Base-by-base conservation (phyloP, 1,140 invertebrate genomes). In the Hestina assimilis region DNA sequence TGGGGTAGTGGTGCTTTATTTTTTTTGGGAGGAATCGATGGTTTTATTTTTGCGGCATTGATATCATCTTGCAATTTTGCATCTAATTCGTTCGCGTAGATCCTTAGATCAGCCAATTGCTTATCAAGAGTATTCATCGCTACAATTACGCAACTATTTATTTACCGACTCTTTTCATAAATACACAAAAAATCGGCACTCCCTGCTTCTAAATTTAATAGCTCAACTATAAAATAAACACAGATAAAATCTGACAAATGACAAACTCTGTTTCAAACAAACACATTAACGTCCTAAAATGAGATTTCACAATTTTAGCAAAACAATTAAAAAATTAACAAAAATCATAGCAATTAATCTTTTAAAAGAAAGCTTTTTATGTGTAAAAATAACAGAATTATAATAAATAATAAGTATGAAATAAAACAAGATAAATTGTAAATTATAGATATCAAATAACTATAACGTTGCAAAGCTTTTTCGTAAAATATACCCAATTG, bases 71-170 rank as follows among this genome's bases (percentile, higher is more conserved):
- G 83, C 54, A 91, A 66, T 62, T 91, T 90, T 5, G 84, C 79
- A 54, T 88, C 85, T 35, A 88, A 69, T 69, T 89, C 86, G 41
- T 90, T 90, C 12, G 90, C 90, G 28, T 91, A 86, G 50, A 91
- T 82, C 24, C 90, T 81, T 46, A 91, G 69, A 71, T 91, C 90
- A 2, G 90, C 90, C 53, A 91, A 70, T 68, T 91, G 90, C 64
- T 89, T 90, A 52, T 91, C 91, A 35, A 91, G 73, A 20, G 90
- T 88, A 76, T 90, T 90, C 90, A 91, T 59, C 19, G 28, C 42
- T 33, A 48, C 28, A 48, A 29, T 4, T 38, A 38, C 41, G 19
- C 6, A 31, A 40, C 40, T n/a, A 24, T 7, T 38, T 55, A 35
- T 14, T 17, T 15, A 31, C 48, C 23, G n/a, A 57, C 40, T 40